A percentile compares a stretch with the other conserved stretches of the same genome.
Conservation (phyloP, 2,797 vertebrate species). For the Gadopsis marmoratus region DNA sequence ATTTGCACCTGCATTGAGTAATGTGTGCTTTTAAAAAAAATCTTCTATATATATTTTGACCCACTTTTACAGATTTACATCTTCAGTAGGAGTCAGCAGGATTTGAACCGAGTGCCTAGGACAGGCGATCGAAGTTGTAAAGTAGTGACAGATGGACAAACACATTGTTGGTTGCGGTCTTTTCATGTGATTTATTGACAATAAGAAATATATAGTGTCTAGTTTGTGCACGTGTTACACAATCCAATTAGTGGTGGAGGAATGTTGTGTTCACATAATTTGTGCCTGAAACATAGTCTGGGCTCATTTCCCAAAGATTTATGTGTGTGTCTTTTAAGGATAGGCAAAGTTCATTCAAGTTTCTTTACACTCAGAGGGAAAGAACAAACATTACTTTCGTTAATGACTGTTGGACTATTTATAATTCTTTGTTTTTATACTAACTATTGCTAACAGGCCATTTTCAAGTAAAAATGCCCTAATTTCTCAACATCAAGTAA, state of each 20-base stretch:
- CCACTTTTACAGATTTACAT: not conserved
- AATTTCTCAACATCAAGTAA: not conserved
- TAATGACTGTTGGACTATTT: not conserved
- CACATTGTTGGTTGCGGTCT: not conserved
- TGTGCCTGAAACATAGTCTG: not conserved
- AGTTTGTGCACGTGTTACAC: not conserved
- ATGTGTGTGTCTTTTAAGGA: not conserved
- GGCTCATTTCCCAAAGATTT: constrained; percentile 8
- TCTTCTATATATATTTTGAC: no score
- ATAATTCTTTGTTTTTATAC: not conserved
- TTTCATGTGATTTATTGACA: not conserved
- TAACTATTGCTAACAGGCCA: not conserved
- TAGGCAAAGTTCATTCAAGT: not conserved
- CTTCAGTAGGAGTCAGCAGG: not conserved
- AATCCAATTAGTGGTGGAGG: constrained; percentile 5
- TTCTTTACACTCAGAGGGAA: not conserved
- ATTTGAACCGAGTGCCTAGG: not conserved
- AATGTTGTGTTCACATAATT: constrained; percentile 3
- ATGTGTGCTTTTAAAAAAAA: no score
- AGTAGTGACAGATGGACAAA: not conserved
- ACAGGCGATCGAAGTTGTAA: not conserved
- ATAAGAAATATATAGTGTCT: not conserved
- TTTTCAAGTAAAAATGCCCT: not conserved
- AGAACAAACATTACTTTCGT: not conserved
- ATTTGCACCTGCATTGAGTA: not conserved